phyloP scores from a whole-genome alignment of 2,888 invertebrate species.

The Agonopterix arenella region DNA sequence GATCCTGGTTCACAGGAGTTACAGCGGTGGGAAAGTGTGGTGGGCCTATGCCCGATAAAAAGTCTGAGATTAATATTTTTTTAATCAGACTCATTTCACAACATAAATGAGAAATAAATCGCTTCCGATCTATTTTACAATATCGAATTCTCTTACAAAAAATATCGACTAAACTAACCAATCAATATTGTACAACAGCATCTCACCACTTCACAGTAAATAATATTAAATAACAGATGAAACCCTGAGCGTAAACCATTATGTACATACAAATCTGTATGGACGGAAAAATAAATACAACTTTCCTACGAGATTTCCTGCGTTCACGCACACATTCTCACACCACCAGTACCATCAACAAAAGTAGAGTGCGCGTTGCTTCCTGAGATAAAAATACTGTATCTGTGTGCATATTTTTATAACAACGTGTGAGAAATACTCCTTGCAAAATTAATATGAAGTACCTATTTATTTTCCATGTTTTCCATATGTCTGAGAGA shows the following conservation, averaged over 20 bases:
- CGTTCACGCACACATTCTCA: no score
- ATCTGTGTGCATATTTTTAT: no score
- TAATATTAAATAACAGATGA: constrained; percentile 29
- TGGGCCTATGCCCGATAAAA: no score
- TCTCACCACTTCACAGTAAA: constrained; percentile 39
- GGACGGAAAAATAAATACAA: constrained; percentile 30
- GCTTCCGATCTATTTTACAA: constrained; percentile 44
- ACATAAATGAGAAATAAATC: constrained; percentile 62
- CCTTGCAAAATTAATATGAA: no score
- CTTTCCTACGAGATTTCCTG: constrained; percentile 12
- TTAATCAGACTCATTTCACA: constrained; percentile 74
- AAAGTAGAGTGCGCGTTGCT: no score
- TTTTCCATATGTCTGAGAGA: no score
- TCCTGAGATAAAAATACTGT: no score
- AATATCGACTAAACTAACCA: constrained; percentile 31
- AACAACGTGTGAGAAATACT: no score
- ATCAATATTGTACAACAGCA: constrained; percentile 40
- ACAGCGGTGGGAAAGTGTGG: no score
- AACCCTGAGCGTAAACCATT: constrained; percentile 23
- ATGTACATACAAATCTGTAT: constrained; percentile 24
- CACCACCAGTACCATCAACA: no score
- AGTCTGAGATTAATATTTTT: constrained; percentile 60
- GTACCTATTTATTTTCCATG: no score
- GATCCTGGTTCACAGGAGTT: no score
- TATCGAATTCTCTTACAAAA: constrained; percentile 41